A percentile compares a stretch with the other conserved stretches of the same genome.
These are phyloP conservation scores for Harpalus rubripes DNA, from an alignment of 2,888 invertebrate species.

Conservation along the genomic window DNA sequence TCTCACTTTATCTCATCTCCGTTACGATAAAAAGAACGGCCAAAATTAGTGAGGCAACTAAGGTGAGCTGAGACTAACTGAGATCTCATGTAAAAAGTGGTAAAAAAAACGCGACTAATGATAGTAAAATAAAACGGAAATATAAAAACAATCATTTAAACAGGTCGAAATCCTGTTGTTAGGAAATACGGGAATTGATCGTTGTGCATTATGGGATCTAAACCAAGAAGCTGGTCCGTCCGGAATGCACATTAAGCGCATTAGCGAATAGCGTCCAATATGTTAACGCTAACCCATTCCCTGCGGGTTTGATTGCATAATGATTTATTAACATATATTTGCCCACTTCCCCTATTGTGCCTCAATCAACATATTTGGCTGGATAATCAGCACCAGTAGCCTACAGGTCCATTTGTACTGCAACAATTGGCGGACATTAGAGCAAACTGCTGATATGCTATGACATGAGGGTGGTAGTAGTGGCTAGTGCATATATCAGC, in stretches of 20 bases:
- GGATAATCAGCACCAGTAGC: neutral
- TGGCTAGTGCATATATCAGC: constrained; percentile 16
- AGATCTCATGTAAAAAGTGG: too few species aligned
- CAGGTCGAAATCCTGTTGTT: too few species aligned
- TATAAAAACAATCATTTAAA: too few species aligned
- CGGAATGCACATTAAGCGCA: neutral
- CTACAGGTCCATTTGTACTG: constrained; percentile 4
- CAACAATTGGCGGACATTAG: constrained; percentile 12
- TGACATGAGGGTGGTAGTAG: neutral
- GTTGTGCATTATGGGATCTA: neutral
- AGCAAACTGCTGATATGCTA: constrained; percentile 4
- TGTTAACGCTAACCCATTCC: neutral
- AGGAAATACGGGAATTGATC: too few species aligned
- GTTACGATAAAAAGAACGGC: too few species aligned
- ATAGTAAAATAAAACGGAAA: too few species aligned
- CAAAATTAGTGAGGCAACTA: too few species aligned
- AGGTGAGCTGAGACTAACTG: too few species aligned
- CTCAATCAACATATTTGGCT: neutral
- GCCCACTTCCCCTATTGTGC: neutral
- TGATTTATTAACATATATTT: constrained; percentile 7
- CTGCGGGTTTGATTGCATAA: neutral
- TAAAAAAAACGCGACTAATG: too few species aligned
- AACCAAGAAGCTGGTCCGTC: neutral
- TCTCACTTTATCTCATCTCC: too few species aligned
- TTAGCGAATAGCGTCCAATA: neutral